Percentiles rank a stretch among this genome's conserved stretches.
These are phyloP conservation scores for Biston stratarius DNA, from an alignment of 2,888 invertebrate species.

Conservation along the genomic window DNA sequence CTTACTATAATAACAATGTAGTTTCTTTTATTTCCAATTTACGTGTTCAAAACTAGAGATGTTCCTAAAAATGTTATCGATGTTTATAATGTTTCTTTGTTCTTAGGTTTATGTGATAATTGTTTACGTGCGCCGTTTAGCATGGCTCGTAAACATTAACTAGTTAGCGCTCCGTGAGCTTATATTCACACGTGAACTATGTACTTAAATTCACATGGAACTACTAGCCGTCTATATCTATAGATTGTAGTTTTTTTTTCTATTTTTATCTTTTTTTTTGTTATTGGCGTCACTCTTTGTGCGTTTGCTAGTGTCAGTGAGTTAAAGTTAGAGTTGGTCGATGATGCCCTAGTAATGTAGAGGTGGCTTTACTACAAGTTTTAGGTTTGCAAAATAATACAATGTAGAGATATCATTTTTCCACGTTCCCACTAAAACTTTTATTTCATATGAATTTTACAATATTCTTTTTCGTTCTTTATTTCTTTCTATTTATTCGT, in stretches of 20 bases:
- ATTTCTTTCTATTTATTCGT: no score
- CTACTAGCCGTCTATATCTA: constrained; percentile 31
- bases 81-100: constrained; percentile 67
- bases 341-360: no score
- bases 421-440: no score
- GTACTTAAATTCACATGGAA: constrained; percentile 40
- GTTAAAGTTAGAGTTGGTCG: no score
- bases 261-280: no score
- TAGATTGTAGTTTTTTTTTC: constrained; percentile 2
- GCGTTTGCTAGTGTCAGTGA: neutral
- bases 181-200: constrained; percentile 39
- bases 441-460: no score
- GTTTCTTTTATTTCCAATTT: constrained; percentile 29
- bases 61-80: constrained; percentile 48
- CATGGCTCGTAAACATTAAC: constrained; percentile 64
- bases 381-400: no score
- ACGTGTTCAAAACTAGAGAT: constrained; percentile 37
- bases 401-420: no score
- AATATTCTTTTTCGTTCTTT: no score
- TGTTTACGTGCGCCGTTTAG: constrained; percentile 61
- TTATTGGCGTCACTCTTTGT: no score
- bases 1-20: constrained; percentile 17
- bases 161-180: constrained; percentile 45
- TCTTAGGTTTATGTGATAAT: constrained; percentile 72
- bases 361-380: no score